Base-by-base conservation (phyloP, 1,140 invertebrate species). In the Leptonema lineaticorne region DNA sequence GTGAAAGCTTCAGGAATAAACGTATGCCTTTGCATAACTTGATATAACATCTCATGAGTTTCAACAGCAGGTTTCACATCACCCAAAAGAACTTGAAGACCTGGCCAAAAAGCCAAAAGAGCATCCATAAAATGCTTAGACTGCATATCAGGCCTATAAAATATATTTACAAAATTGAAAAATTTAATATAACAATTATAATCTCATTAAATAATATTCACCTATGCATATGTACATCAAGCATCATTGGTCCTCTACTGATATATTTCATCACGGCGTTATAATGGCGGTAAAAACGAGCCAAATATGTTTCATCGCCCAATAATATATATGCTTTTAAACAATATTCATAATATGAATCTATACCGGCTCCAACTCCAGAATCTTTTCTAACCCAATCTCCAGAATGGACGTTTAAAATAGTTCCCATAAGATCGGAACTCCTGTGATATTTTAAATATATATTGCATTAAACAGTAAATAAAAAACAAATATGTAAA, bases 281-380 rank as follows among this genome's bases (percentile, higher is more conserved):
- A 82, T 99, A 99, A 82, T 99, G 97, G 76, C 91, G 90, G 78
- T 97, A 97, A 78, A 98, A 98, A 66, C 96, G 84, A 22, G 92
- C 89, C 68, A 98, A 82, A 82, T 98, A 98, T 71, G 91, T 91
- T 89, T 95, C 85, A 88, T 97, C 77, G 81, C 96, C 90, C 1
- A 92, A 81, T 68, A 93, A 81, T 71, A 92, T 90, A 75, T 92
- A 92, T 0, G 95, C 95, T 81, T 99, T 99, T 16, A 99, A 85
- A 72, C 95, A 93, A 80, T 99, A 99, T 80, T 99, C 97, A 79
- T 98, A 99, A 79, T 99, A 99, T 0, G 95, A 98, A 80, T 99
- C 97, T 72, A 98, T 98, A 8, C 97, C 97, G 41, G 97, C 97
- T n/a, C 97, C 97, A 18, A 99, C 95, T 2, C 96, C 96, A 27